Base-by-base conservation (phyloP, 92 coral and sea anemone species). In the Palythoa heliodiscus region DNA sequence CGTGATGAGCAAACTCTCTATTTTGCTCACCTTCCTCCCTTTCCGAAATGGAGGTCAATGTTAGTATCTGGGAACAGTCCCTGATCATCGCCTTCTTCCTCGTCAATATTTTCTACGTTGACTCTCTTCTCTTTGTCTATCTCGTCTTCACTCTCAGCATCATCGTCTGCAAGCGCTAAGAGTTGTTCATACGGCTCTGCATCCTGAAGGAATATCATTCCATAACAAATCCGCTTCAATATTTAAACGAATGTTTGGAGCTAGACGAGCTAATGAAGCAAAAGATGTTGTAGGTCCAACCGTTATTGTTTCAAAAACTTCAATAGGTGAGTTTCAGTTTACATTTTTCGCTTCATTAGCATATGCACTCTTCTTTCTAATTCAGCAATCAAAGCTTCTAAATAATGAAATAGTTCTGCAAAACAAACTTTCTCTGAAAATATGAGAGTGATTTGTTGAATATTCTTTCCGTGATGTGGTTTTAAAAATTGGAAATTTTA, bases 1-100 rank as follows among this genome's bases (percentile, higher is more conserved):
- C 35, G 35, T 29, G 35, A 54, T 7, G 60, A 0, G 70, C 5
- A 16, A 6, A 6, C 11, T 11, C 38, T 7, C 71, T 4, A 22
- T 22, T 11, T 15, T 69, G 10, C 95, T 90, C 87, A 94, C 98
- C 94, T 96, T 76, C 98, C 95, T 40, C 92, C 94, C 86, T 91
- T 94, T 35, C 92, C 93, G 83, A 92, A 82, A 64, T 91, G 94
- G 75, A 96, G 77, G 71, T 93, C 95, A 71, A 96, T 91, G 67
- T 91, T 94, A 17, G 99, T 96, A 78, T 96, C 98, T 47, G 99
- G 99, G 67, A 91, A 96, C 78, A 89, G 82, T 24, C 91, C 79
- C 10, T 73, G 55, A 29, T 66, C 90, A 52, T 74, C 91, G 9
- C 85, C 93, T 37, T 88, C 88, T 38, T 89, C 92, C 14, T 75